These are phyloP conservation scores for Atrichornis clamosus DNA, from an alignment of 2,113 vertebrate species.

Conservation along the genomic window DNA sequence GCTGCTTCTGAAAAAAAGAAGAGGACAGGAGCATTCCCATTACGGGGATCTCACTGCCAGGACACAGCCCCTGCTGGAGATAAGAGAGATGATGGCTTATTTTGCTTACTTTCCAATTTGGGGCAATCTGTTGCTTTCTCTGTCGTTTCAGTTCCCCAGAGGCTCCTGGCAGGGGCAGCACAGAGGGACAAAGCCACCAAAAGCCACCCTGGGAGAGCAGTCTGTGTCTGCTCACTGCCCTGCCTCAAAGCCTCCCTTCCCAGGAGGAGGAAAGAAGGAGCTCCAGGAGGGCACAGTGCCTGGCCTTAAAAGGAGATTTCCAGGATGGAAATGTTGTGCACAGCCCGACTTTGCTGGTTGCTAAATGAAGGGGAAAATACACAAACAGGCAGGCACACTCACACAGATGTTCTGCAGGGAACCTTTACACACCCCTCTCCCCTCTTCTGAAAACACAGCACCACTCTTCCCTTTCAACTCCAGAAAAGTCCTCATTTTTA, in stretches of 20 bases:
- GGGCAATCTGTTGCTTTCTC: not conserved
- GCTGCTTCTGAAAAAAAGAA: not conserved
- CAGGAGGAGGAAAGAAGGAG: not conserved
- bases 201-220: not conserved
- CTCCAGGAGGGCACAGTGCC: not conserved
- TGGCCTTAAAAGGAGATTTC: slow-evolving; percentile 18
- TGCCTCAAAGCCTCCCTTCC: not conserved
- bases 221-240: not conserved
- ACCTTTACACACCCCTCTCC: not conserved
- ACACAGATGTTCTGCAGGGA: not conserved
- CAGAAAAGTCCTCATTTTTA: not conserved
- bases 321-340: not conserved
- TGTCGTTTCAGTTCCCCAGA: not conserved
- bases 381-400: not conserved
- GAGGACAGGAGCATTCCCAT: not conserved
- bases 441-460: not conserved
- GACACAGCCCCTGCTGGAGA: not conserved
- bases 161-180: not conserved
- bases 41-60: not conserved
- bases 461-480: not conserved
- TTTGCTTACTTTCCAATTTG: not conserved
- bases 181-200: not conserved
- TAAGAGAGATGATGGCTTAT: not conserved
- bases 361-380: not conserved
- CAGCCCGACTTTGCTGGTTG: not conserved